phyloP scores from a whole-genome alignment of 2,797 vertebrate genomes.

The Cynopterus sphinx region DNA sequence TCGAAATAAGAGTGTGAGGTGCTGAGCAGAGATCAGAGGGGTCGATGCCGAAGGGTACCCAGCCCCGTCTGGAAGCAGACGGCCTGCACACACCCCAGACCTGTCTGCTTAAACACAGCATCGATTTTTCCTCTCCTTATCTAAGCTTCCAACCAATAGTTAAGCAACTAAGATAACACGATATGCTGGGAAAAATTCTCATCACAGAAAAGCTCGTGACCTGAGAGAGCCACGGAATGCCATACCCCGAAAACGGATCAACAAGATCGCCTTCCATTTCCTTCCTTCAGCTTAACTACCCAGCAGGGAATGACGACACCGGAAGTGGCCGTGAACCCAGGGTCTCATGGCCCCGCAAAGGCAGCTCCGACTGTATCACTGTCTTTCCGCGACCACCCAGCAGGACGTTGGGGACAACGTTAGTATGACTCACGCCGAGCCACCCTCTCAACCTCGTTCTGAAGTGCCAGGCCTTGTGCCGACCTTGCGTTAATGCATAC shows the following conservation, averaged over 20 bases:
- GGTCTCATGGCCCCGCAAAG: conserved; percentile 37
- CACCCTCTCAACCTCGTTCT: conserved; percentile 52
- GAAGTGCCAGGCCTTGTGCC: conserved; percentile 15
- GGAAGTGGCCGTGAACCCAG: conserved; percentile 56
- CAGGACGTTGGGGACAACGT: not conserved
- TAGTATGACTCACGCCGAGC: not conserved
- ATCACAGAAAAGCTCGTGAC: not conserved
- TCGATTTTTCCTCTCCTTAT: conserved; percentile 55
- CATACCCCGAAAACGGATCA: conserved; percentile 14
- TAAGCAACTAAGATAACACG: conserved; percentile 33
- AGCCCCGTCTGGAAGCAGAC: conserved; percentile 54
- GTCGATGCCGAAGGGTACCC: conserved; percentile 30
- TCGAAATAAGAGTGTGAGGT: conserved; percentile 64
- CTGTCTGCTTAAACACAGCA: conserved; percentile 25
- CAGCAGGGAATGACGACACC: conserved; percentile 64
- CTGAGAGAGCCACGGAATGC: conserved; percentile 4
- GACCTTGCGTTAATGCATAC: not conserved
- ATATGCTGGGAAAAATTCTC: not conserved
- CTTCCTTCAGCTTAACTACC: conserved; percentile 57
- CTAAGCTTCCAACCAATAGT: conserved; percentile 25
- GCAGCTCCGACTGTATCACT: not conserved
- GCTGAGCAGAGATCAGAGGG: conserved; percentile 58
- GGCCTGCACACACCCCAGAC: conserved; percentile 28
- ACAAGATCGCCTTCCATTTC: conserved; percentile 42
- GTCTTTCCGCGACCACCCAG: not conserved